Evolutionary conservation across 2,797 vertebrate species (phyloP), one percentile per base, ranked within the genome.

Genomic region (Poecilia gillii): DNA sequence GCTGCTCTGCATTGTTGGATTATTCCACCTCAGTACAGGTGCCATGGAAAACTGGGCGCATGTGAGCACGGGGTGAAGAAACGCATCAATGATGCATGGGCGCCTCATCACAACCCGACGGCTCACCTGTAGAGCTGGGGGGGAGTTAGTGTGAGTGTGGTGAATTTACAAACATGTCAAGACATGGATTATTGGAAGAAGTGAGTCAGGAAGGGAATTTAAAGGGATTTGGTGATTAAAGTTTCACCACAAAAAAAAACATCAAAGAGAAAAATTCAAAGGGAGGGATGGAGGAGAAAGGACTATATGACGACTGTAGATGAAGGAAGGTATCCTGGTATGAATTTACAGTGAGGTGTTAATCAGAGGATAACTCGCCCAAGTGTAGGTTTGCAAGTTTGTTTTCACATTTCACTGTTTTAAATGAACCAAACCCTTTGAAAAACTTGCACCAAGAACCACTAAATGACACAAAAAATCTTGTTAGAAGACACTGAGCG

Each of bases 1-100:
- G 75, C 78, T 7, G 75, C 78, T 13, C 81, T 83, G 70, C 28
- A 71, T 81, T 86, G 90, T 87, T 88, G 73, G 76, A 90, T 93
- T 90, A 87, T 87, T 89, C 81, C 74, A 41, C 86, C 59, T 89
- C 55, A 25, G 9, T 0, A 11, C 76, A 76, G 81, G 57, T 14
- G 59, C 45, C 75, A 76, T 73, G 75, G 28, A 75, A 76, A 71
- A 23, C 76, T 81, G 80, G 74, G 20, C 39, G 53, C 49, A 76
- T 28, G 66, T 80, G 74, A 6, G 36, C 39, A 25, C 12, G 31
- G 28, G 64, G 12, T 41, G 64, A 16, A 33, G 8, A 55, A 68
- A 77, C 16, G 33, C 55, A 71, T 84, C 79, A 73, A 81, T 45
- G 47, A 83, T 28, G 46, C 73, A 72, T 75, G 53, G 45, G 45